These are phyloP conservation scores for Lasioglossum marginatum DNA, from an alignment of 2,888 invertebrate species.

Conservation along the genomic window DNA sequence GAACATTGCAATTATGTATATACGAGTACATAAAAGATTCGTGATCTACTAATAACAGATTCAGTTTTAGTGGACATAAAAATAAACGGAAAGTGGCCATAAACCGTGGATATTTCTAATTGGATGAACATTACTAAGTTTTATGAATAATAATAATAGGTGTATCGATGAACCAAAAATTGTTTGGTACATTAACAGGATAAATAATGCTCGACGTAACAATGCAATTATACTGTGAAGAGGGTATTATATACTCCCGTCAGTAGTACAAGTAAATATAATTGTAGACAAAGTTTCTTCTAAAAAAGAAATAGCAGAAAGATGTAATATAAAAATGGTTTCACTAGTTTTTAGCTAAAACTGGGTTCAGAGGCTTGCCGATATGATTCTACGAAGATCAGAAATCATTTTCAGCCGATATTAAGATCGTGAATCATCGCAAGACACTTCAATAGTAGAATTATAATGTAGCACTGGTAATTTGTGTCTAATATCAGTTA, in stretches of 20 bases:
- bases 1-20: not conserved
- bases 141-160: not conserved
- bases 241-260: not conserved
- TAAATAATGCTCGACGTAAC: not conserved
- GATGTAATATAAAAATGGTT: not conserved
- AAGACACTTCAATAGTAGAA: slow-evolving; percentile 8
- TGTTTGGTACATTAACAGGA: not conserved
- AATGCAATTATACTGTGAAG: not conserved
- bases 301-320: not conserved
- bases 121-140: not conserved
- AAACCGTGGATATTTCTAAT: not conserved
- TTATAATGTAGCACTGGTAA: slow-evolving; percentile 18
- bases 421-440: slow-evolving; percentile 31
- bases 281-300: slow-evolving; percentile 31
- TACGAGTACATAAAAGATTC: not conserved
- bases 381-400: not conserved
- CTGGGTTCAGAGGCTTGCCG: not conserved
- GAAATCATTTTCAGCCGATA: not conserved
- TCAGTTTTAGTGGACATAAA: not conserved
- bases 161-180: not conserved
- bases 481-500: slow-evolving; percentile 43
- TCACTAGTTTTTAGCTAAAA: not conserved
- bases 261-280: slow-evolving; percentile 47
- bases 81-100: not conserved
- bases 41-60: not conserved